Conservation (phyloP, 2,888 invertebrate species). For the Petrolisthes manimaculis region DNA sequence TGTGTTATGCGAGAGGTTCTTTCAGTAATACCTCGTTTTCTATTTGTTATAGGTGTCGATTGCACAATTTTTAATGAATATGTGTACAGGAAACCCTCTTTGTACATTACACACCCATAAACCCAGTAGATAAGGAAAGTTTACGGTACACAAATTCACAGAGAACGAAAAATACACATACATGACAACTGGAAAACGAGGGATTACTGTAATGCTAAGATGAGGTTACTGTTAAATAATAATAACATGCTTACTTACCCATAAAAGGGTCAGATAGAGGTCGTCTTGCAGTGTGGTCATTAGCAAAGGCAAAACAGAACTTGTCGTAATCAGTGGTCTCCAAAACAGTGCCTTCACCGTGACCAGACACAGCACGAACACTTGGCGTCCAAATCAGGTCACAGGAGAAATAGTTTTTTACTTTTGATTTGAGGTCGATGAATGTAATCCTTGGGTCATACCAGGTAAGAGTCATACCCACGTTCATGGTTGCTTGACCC, state of each 20-base stretch:
- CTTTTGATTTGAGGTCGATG: slow-evolving; percentile 41
- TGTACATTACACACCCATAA: too few relatives aligned
- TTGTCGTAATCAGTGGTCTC: slow-evolving; percentile 50
- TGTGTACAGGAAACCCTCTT: too few relatives aligned
- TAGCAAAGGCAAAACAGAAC: slow-evolving; percentile 46
- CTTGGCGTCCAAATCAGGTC: slow-evolving; percentile 57
- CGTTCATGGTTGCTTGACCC: slow-evolving; percentile 52
- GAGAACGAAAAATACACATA: too few relatives aligned
- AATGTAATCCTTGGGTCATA: slow-evolving; percentile 51
- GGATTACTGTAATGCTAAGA: too few relatives aligned
- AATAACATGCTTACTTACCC: slow-evolving; percentile 30
- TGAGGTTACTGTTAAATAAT: too few relatives aligned
- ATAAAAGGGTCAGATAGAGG: slow-evolving; percentile 50
- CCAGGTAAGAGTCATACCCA: slow-evolving; percentile 56
- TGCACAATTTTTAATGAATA: too few relatives aligned
- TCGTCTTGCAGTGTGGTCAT: slow-evolving; percentile 24
- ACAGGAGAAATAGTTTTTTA: slow-evolving; percentile 60
- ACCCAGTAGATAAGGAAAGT: too few relatives aligned
- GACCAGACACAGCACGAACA: slow-evolving; percentile 48
- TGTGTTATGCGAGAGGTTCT: too few relatives aligned
- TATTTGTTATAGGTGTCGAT: background rate
- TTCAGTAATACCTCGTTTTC: background rate
- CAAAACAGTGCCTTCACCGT: slow-evolving; percentile 58
- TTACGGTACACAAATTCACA: too few relatives aligned
- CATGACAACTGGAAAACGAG: too few relatives aligned